Evolutionary conservation across 2,888 invertebrate species (phyloP).

Genomic region (Strigamia transsilvanica): DNA sequence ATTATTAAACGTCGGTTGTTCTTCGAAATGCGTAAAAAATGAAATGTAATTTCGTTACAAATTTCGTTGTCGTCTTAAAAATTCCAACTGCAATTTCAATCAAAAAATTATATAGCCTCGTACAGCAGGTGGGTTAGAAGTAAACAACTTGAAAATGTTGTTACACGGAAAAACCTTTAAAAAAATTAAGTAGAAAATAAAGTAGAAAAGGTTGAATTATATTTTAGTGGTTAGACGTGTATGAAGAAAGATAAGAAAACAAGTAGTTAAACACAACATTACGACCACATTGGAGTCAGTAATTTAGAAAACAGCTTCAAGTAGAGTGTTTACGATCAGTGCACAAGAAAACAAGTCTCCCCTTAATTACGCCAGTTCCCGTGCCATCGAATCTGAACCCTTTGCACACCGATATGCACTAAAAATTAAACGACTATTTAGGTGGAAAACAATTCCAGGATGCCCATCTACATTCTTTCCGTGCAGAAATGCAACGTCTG

Average conservation of each 20-base stretch:
- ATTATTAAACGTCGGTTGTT: neutral
- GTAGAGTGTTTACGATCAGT: constrained; percentile 2
- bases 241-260: constrained; percentile 8
- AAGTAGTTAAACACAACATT: constrained; percentile 2
- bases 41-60: too few relatives aligned
- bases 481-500: too few relatives aligned
- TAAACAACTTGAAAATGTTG: neutral
- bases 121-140: neutral
- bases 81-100: too few relatives aligned
- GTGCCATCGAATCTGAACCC: neutral
- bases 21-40: neutral
- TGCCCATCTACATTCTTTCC: too few relatives aligned
- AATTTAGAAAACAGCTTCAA: constrained; percentile 2
- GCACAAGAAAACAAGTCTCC: constrained; percentile 8
- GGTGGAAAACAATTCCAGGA: too few relatives aligned
- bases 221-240: constrained; percentile 8
- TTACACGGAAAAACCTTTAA: neutral
- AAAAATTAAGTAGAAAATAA: neutral
- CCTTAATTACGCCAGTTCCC: neutral
- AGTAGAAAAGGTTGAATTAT: neutral
- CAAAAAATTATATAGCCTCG: too few relatives aligned
- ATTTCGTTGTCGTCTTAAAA: too few relatives aligned
- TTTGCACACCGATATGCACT: neutral
- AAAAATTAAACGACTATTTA: too few relatives aligned
- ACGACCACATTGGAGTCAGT: neutral